Evolutionary conservation across 2,113 vertebrate species (phyloP), one percentile per base, ranked within the genome.

Genomic region (Mustelus asterias): DNA sequence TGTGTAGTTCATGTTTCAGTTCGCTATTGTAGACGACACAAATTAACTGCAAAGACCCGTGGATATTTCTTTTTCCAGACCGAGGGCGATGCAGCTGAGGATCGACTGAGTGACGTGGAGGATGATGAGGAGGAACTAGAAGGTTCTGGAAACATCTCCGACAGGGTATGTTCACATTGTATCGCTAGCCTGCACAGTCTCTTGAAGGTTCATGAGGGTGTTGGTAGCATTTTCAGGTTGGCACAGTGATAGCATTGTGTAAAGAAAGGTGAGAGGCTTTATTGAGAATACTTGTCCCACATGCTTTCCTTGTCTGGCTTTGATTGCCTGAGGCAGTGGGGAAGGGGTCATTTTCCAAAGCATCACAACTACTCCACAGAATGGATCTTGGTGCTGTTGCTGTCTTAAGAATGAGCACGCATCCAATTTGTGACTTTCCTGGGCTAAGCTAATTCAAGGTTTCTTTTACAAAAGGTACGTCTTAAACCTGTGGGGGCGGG

Each of bases 91-190:
- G 97, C 96, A 78, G 96, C 97, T 8, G 97, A 97, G 44, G 97
- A 96, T 88, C 97, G 97, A 37, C 96, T 97, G 96, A 97, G 97
- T 60, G 97, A 97, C 54, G 97, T 97, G 0, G 97, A 97, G 0
- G 97, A 97, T 0, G 97, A 97, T 0, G 97, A 97, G 0, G 97
- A 97, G 0, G 97, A 97, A 0, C 97, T 97, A 0, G 97, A 98
- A 85, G 97, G 97, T 80, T 97, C 97, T 0, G 97, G 97, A 96
- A 98, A 98, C 96, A 97, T 97, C 37, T 98, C 98, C 3, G 98
- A 98, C 94, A 97, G 97, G 95, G 98, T 99, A 94, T 96, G 97
- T 96, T 70, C 41, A 41, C 5, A 24, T 83, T 88, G 16, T n/a
- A 44, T 18, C 29, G 5, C 37, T n/a, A 54, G 58, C 88, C 29